A percentile compares a stretch with the other conserved stretches of the same genome.
Evolutionary conservation across 2,797 vertebrate genomes (phyloP).

Genomic region (Mormyrus proboscirostris): DNA sequence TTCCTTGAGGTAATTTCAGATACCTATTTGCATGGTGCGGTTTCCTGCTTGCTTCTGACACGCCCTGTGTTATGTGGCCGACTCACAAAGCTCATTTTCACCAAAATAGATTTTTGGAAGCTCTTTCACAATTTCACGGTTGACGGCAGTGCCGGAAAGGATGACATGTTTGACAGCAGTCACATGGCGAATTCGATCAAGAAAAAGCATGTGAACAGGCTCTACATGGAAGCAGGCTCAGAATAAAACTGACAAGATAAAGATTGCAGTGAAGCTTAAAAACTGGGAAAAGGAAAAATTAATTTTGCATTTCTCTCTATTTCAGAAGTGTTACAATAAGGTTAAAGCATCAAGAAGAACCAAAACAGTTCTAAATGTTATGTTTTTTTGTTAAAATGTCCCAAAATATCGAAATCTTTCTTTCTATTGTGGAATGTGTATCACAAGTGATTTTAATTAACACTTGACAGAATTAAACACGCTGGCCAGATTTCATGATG

Average conservation of each 20-base stretch:
- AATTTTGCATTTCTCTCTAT: background rate
- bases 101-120: constrained; percentile 30
- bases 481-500: background rate
- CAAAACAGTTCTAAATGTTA: background rate
- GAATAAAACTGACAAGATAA: constrained; percentile 5
- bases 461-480: background rate
- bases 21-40: constrained; percentile 34
- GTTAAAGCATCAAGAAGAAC: background rate
- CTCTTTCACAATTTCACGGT: constrained; percentile 29
- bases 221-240: background rate
- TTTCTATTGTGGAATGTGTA: background rate
- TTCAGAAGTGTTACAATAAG: background rate
- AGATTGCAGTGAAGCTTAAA: background rate
- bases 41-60: constrained; percentile 14
- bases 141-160: constrained; percentile 17
- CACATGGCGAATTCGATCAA: background rate
- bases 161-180: constrained; percentile 9
- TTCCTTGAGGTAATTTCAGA: constrained; percentile 34
- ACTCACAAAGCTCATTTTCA: constrained; percentile 27
- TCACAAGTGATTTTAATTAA: background rate
- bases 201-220: background rate
- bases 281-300: background rate
- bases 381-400: background rate
- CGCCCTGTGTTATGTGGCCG: background rate
- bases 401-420: background rate